These are phyloP conservation scores for Sebastes kiyomatsui DNA, from an alignment of 2,797 vertebrate genomes.

Conservation along the genomic window DNA sequence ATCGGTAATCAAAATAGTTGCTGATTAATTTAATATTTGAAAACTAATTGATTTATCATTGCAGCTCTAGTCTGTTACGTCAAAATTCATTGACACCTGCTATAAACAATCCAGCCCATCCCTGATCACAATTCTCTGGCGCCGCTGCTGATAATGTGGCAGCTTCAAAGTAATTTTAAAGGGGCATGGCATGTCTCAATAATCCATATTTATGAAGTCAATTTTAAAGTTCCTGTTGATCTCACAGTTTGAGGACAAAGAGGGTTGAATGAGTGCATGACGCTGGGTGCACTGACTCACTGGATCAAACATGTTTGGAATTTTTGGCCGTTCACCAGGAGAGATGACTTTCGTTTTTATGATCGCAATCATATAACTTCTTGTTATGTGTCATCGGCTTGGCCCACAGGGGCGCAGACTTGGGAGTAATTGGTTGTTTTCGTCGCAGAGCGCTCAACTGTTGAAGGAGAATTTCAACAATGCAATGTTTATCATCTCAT, in stretches of 20 bases:
- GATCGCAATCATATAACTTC: constrained; percentile 49
- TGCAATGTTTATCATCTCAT: constrained; percentile 7
- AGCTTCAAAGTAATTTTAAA: too few species aligned
- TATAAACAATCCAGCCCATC: too few species aligned
- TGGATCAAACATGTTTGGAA: constrained; percentile 52
- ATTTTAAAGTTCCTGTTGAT: background rate
- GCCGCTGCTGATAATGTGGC: too few species aligned
- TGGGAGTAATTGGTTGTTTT: constrained; percentile 52
- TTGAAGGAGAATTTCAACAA: constrained; percentile 17
- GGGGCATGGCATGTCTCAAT: background rate
- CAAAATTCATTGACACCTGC: too few species aligned
- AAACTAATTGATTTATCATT: too few species aligned
- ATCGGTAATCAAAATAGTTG: too few species aligned
- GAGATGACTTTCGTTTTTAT: constrained; percentile 52
- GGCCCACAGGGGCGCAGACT: constrained; percentile 5
- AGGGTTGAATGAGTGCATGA: constrained; percentile 49
- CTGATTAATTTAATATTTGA: too few species aligned
- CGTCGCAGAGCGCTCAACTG: background rate
- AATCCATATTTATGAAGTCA: background rate
- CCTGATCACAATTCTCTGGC: too few species aligned
- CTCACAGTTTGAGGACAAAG: background rate
- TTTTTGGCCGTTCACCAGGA: constrained; percentile 44
- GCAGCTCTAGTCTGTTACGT: too few species aligned
- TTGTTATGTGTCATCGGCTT: constrained; percentile 42
- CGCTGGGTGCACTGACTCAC: constrained; percentile 15